Conservation (phyloP, 2,113 vertebrate species). For the Oncorhynchus nerka region DNA sequence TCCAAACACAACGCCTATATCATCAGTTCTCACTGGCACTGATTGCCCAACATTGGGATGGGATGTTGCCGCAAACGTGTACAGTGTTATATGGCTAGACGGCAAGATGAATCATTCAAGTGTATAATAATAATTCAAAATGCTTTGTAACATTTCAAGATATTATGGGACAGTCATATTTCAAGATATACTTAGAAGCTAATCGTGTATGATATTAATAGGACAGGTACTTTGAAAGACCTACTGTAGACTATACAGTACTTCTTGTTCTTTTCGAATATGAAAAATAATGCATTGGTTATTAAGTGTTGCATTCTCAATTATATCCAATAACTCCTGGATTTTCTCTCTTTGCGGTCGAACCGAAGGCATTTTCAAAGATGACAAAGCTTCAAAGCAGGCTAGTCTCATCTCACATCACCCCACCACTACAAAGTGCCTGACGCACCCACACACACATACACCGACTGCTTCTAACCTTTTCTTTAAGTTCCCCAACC, state of each 20-base stretch:
- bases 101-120: background rate
- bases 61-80: background rate
- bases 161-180: background rate
- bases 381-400: background rate
- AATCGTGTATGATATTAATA: no score
- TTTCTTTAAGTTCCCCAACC: slow-evolving; percentile 21
- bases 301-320: background rate
- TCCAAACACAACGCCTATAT: background rate
- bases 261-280: background rate
- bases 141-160: background rate
- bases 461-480: slow-evolving; percentile 10
- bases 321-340: background rate
- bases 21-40: background rate
- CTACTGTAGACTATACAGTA: no score
- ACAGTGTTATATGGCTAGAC: background rate
- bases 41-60: background rate
- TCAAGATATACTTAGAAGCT: no score
- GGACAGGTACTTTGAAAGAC: no score
- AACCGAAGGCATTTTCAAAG: slow-evolving; percentile 3
- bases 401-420: background rate
- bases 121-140: background rate
- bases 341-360: background rate
- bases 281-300: background rate
- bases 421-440: background rate
- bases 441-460: background rate